phyloP scores from a whole-genome alignment of 2,113 vertebrate species.

The Macaca mulatta region DNA sequence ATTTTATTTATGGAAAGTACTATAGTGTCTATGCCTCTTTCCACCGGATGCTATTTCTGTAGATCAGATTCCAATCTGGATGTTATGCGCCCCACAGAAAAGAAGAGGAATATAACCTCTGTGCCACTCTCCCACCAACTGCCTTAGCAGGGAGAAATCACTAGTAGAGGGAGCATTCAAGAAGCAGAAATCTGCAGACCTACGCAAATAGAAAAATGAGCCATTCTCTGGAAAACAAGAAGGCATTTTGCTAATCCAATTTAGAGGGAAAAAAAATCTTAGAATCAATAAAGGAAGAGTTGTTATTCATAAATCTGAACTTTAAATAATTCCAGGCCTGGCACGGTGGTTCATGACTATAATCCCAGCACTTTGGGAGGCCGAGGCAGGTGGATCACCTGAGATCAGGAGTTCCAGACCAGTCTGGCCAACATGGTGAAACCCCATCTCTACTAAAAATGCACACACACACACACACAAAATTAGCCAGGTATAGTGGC shows the following conservation, averaged over 20 bases:
- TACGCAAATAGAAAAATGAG: background rate
- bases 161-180: background rate
- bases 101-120: background rate
- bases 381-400: too few relatives aligned
- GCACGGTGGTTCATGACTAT: too few relatives aligned
- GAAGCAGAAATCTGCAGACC: constrained; percentile 19
- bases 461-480: too few relatives aligned
- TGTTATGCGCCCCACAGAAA: background rate
- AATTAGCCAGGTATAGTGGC: too few relatives aligned
- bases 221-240: constrained; percentile 52
- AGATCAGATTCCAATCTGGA: background rate
- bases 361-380: too few relatives aligned
- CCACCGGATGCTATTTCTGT: background rate
- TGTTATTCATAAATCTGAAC: constrained; percentile 39
- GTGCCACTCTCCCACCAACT: background rate
- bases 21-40: background rate
- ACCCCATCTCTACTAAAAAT: too few relatives aligned
- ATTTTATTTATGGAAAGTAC: background rate
- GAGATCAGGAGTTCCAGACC: too few relatives aligned
- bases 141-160: background rate
- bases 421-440: too few relatives aligned
- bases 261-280: constrained; percentile 30
- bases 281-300: constrained; percentile 36
- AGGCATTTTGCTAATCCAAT: constrained; percentile 36
- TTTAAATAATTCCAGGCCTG: background rate